A percentile compares a stretch with the other conserved stretches of the same genome.
Evolutionary conservation across 2,113 vertebrate genomes (phyloP).

Genomic region (Elgaria multicarinata): DNA sequence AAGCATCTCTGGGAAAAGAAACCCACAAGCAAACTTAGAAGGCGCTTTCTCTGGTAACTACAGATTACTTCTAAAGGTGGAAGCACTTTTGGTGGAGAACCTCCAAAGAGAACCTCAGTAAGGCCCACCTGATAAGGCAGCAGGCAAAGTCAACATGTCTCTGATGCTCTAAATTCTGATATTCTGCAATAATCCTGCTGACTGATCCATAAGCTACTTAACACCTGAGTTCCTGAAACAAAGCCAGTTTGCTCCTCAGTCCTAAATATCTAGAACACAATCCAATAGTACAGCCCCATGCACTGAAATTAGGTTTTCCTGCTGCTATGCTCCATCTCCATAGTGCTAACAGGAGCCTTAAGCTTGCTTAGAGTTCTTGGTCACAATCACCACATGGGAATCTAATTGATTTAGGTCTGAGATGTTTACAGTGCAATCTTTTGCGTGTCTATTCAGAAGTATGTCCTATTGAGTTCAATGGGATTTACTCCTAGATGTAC

Average conservation of each 20-base stretch:
- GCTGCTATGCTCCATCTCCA: not conserved
- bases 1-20: not conserved
- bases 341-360: not conserved
- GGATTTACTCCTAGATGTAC: not conserved
- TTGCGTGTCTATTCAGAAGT: not conserved
- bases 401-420: not conserved
- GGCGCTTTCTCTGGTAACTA: not conserved
- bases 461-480: not conserved
- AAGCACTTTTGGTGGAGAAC: not conserved
- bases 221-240: not conserved
- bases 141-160: conserved; percentile 13
- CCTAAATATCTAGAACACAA: not conserved
- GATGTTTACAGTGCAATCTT: not conserved
- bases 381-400: not conserved
- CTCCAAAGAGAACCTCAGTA: not conserved
- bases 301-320: not conserved
- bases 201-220: not conserved
- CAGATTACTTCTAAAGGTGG: not conserved
- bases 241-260: not conserved
- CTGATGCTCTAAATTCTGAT: not conserved
- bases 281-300: not conserved
- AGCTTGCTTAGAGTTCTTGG: not conserved
- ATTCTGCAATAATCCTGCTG: not conserved
- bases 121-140: not conserved
- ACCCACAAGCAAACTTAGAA: not conserved